phyloP scores from a whole-genome alignment of 2,888 invertebrate species.

The Phortica okadai region DNA sequence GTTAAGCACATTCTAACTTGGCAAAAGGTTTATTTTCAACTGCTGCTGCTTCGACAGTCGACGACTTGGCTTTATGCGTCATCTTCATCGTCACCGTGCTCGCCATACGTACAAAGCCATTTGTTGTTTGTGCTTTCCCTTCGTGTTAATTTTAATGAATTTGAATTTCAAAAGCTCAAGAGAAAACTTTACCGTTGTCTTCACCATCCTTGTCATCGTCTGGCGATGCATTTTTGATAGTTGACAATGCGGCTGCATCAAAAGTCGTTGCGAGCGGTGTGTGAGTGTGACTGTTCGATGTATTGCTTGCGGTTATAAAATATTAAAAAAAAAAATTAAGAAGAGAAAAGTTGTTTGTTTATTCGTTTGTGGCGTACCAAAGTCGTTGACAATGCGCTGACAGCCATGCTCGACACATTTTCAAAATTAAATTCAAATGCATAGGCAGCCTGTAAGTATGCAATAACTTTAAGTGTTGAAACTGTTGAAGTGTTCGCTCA shows the following conservation, averaged over 20 bases:
- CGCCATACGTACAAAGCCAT: not conserved
- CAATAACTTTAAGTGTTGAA: constrained; percentile 19
- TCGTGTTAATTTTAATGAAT: constrained; percentile 27
- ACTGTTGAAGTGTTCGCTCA: constrained; percentile 29
- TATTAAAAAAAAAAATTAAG: constrained; percentile 12
- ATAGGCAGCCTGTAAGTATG: constrained; percentile 18
- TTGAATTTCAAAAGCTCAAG: constrained; percentile 29
- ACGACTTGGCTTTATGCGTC: not conserved
- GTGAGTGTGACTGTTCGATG: not conserved
- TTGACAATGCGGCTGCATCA: not conserved
- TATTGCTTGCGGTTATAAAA: constrained; percentile 27
- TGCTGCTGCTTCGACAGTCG: not conserved
- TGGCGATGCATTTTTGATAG: not conserved
- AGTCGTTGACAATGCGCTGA: constrained; percentile 23
- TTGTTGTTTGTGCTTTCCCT: constrained; percentile 8
- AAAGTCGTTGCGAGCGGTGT: not conserved
- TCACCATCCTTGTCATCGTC: not conserved
- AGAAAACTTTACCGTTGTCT: constrained; percentile 27
- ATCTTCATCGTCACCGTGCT: not conserved
- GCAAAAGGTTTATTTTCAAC: constrained; percentile 1
- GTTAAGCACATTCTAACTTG: constrained; percentile 25
- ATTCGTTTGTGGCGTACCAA: not conserved
- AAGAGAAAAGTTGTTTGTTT: not conserved
- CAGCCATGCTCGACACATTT: constrained; percentile 16
- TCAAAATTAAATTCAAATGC: constrained; percentile 48